Evolutionary conservation across 2,888 invertebrate species (phyloP).

Genomic region (Agriopis leucophaearia): DNA sequence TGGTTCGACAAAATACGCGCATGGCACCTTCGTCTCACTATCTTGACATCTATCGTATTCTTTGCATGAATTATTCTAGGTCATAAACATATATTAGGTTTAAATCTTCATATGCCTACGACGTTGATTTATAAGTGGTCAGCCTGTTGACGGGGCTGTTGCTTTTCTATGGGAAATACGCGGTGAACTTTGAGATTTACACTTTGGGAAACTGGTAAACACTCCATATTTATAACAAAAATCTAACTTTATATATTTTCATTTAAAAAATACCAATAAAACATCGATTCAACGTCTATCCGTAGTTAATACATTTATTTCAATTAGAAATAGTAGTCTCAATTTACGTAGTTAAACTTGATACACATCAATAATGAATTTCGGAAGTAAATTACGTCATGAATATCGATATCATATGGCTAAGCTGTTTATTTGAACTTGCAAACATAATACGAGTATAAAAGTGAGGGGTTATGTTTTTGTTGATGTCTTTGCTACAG

Average conservation of each 20-base stretch:
- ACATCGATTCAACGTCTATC: background rate
- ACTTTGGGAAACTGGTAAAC: slow-evolving; percentile 20
- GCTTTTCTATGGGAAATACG: slow-evolving; percentile 19
- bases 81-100: slow-evolving; percentile 41
- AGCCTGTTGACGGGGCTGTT: slow-evolving; percentile 24
- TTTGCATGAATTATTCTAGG: slow-evolving; percentile 44
- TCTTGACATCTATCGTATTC: slow-evolving; percentile 45
- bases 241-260: background rate
- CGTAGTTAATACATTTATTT: background rate
- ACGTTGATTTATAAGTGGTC: slow-evolving; percentile 35
- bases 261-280: background rate
- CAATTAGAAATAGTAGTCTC: background rate
- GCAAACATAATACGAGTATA: background rate
- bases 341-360: background rate
- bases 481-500: background rate
- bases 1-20: slow-evolving; percentile 50
- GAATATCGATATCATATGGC: slow-evolving; percentile 1
- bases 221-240: slow-evolving; percentile 28
- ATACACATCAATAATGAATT: slow-evolving; percentile 6
- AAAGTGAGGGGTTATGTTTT: background rate
- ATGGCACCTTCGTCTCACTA: slow-evolving; percentile 51
- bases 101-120: slow-evolving; percentile 30
- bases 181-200: slow-evolving; percentile 8
- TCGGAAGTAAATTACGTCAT: slow-evolving; percentile 25
- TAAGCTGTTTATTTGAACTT: slow-evolving; percentile 11